These are phyloP conservation scores for Scaptomyza pallida DNA, from an alignment of 1,140 invertebrate species.

Conservation along the genomic window DNA sequence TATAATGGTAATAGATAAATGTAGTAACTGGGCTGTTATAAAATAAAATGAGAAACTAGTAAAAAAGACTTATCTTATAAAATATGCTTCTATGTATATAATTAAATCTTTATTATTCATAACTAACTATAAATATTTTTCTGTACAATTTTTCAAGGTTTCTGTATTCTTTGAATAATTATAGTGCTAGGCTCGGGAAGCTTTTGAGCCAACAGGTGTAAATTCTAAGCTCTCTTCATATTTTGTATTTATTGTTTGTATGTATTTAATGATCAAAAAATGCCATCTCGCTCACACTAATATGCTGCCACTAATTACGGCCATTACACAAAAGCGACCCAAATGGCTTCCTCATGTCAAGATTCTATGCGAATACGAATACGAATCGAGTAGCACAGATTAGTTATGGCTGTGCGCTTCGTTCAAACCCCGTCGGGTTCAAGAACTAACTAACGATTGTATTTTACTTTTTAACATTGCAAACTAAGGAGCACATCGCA, in stretches of 20 bases:
- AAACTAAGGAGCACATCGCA: conserved; percentile 11
- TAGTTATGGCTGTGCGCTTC: conserved; percentile 34
- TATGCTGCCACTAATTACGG: conserved; percentile 48
- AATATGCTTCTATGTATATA: neutral
- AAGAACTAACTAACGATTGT: conserved; percentile 43
- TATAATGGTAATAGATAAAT: neutral
- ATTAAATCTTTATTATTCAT: neutral
- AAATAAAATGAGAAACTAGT: conserved; percentile 3
- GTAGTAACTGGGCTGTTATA: conserved; percentile 9
- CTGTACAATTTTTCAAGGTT: neutral
- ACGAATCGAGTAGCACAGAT: conserved; percentile 39
- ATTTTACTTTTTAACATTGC: conserved; percentile 12
- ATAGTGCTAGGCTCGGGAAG: neutral
- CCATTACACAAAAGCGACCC: conserved; percentile 47
- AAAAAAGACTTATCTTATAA: too few relatives aligned
- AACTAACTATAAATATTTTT: neutral
- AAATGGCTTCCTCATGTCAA: conserved; percentile 54
- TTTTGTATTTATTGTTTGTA: too few relatives aligned
- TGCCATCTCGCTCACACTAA: conserved; percentile 28
- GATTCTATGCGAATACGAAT: conserved; percentile 33
- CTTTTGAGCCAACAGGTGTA: neutral
- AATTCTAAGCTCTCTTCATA: neutral
- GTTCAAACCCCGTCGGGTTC: conserved; percentile 41
- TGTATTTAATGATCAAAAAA: conserved; percentile 25
- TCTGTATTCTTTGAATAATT: neutral